A percentile compares a stretch with the other conserved stretches of the same genome.
These are phyloP conservation scores for Augochlorella aurata DNA, from an alignment of 2,888 invertebrate genomes.

Conservation along the genomic window DNA sequence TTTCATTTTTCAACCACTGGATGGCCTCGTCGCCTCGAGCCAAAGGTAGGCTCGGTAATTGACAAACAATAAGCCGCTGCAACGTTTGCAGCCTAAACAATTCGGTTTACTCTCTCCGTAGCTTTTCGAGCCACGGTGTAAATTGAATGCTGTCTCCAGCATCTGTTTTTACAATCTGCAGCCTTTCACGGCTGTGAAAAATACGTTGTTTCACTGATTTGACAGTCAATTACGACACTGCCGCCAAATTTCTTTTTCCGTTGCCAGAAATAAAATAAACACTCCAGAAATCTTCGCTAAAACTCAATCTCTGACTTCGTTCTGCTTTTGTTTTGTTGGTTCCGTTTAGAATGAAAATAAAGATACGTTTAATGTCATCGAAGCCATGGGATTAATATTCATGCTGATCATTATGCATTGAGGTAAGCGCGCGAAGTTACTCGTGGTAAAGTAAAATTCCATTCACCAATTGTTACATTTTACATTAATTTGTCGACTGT, in stretches of 20 bases:
- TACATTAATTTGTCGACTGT: too few relatives aligned
- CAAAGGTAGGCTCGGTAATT: not conserved
- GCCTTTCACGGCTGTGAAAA: not conserved
- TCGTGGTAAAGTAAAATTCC: not conserved
- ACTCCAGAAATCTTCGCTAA: too few relatives aligned
- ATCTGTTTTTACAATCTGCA: not conserved
- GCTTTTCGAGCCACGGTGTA: not conserved
- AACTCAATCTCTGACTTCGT: too few relatives aligned
- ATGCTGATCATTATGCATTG: too few relatives aligned
- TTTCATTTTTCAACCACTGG: not conserved
- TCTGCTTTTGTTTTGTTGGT: too few relatives aligned
- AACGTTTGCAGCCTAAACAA: not conserved
- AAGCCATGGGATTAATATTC: too few relatives aligned
- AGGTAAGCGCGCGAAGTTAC: too few relatives aligned
- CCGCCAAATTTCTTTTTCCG: not conserved
- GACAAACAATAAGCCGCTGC: conserved; percentile 5
- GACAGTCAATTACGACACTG: not conserved
- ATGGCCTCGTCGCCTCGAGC: not conserved
- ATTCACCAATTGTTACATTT: not conserved
- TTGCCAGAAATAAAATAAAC: too few relatives aligned
- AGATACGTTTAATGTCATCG: too few relatives aligned
- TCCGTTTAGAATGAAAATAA: too few relatives aligned
- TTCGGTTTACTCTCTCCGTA: not conserved
- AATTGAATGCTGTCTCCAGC: not conserved
- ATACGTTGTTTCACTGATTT: not conserved